A percentile compares a stretch with the other conserved stretches of the same genome.
These are phyloP conservation scores for Notamacropus eugenii DNA, from an alignment of 2,797 vertebrate genomes.

Conservation along the genomic window DNA sequence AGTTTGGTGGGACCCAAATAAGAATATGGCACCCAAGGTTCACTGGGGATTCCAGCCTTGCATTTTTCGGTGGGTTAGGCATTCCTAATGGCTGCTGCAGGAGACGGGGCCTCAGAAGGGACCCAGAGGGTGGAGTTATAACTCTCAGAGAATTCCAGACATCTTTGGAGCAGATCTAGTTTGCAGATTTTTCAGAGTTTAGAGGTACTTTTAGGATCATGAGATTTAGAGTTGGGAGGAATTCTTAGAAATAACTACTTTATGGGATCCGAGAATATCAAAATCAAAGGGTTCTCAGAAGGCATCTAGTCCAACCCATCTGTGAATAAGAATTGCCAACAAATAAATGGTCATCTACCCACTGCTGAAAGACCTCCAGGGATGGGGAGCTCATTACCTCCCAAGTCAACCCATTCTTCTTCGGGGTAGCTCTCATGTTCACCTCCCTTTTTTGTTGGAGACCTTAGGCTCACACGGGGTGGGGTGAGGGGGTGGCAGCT, in stretches of 20 bases:
- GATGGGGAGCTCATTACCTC: not conserved
- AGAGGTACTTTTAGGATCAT: not conserved
- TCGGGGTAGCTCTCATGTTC: not conserved
- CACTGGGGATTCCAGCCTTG: not conserved
- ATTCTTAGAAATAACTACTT: not conserved
- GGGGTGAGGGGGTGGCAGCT: no score
- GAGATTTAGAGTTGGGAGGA: not conserved
- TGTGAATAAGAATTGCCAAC: not conserved
- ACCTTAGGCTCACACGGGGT: no score
- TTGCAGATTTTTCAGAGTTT: not conserved
- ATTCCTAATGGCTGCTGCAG: not conserved
- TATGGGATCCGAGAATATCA: not conserved
- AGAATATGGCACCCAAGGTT: fast-evolving
- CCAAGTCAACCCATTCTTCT: not conserved
- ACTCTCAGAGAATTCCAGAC: not conserved
- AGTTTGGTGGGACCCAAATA: not conserved
- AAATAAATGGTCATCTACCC: not conserved
- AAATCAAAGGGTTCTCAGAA: not conserved
- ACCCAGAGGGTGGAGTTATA: not conserved
- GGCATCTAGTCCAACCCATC: not conserved
- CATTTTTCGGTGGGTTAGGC: not conserved
- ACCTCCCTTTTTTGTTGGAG: not conserved
- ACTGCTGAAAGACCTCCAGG: not conserved
- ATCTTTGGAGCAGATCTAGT: not conserved
- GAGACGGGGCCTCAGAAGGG: not conserved